Percentiles rank a stretch among this genome's conserved stretches.
Evolutionary conservation across 1,140 invertebrate species (phyloP).

Genomic region (Wiebesia pumilae): DNA sequence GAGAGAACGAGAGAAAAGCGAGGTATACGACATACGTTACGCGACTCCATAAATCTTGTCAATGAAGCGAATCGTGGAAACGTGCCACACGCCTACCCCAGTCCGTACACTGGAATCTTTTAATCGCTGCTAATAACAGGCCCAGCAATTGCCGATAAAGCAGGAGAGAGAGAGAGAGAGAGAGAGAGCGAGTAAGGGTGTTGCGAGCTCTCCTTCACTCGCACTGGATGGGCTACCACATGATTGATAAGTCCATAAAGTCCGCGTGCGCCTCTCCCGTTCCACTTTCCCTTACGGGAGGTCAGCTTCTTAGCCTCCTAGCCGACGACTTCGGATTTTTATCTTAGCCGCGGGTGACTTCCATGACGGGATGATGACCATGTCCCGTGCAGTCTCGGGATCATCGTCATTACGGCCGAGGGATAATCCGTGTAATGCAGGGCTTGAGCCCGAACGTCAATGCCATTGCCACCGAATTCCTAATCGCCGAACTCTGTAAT

Average conservation of each 20-base stretch:
- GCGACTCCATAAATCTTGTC: conserved; percentile 68
- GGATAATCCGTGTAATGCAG: conserved; percentile 31
- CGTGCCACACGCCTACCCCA: conserved; percentile 54
- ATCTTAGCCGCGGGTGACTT: conserved; percentile 71
- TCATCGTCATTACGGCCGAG: conserved; percentile 72
- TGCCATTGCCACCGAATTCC: conserved; percentile 69
- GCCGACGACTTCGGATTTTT: conserved; percentile 50
- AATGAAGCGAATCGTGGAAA: conserved; percentile 72
- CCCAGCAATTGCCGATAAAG: conserved; percentile 57
- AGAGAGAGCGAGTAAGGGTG: background rate
- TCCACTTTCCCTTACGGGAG: conserved; percentile 59
- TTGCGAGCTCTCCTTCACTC: background rate
- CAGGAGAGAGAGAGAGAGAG: background rate
- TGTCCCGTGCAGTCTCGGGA: conserved; percentile 64
- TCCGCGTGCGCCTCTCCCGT: conserved; percentile 45
- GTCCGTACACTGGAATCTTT: conserved; percentile 69
- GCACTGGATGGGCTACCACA: conserved; percentile 65
- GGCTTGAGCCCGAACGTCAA: conserved; percentile 68
- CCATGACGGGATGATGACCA: conserved; percentile 74
- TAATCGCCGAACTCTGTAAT: conserved; percentile 42
- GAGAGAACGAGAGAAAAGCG: background rate
- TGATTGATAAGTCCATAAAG: conserved; percentile 76
- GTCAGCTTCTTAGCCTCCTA: conserved; percentile 51
- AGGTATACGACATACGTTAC: background rate
- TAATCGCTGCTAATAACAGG: conserved; percentile 75